phyloP scores from a whole-genome alignment of 1,140 invertebrate species.

The Ostrea denselamellosa region DNA sequence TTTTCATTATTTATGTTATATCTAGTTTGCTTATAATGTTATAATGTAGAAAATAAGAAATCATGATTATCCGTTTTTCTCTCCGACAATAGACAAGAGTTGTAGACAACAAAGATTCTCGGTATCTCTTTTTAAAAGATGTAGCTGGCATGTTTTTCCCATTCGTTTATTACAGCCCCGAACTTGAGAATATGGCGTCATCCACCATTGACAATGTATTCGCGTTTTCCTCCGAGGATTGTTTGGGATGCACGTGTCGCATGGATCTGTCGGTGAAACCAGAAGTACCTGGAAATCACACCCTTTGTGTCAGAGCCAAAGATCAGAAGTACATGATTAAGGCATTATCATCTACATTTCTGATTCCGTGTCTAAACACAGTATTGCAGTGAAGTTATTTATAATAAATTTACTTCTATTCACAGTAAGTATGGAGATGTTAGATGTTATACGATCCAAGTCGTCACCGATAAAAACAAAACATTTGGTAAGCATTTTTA shows the following conservation, averaged over 20 bases:
- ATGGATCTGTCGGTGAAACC: background rate
- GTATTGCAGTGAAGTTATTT: too few species aligned
- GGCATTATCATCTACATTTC: background rate
- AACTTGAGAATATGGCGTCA: background rate
- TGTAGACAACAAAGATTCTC: too few species aligned
- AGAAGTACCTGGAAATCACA: background rate
- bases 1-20: too few species aligned
- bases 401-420: background rate
- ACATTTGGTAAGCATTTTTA: conserved; percentile 14
- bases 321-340: background rate
- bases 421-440: background rate
- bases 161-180: background rate
- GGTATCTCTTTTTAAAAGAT: too few species aligned
- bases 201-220: background rate
- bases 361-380: too few species aligned
- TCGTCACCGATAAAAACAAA: background rate
- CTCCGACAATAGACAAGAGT: too few species aligned
- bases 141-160: background rate
- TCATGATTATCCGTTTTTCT: too few species aligned
- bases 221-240: background rate
- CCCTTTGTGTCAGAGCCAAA: conserved; percentile 4
- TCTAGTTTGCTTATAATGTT: too few species aligned
- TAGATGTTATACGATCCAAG: background rate
- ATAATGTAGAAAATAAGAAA: too few species aligned
- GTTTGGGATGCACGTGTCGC: background rate